A percentile compares a stretch with the other conserved stretches of the same genome.
phyloP scores from a whole-genome alignment of 2,888 invertebrate species.

The Plagodis pulveraria region DNA sequence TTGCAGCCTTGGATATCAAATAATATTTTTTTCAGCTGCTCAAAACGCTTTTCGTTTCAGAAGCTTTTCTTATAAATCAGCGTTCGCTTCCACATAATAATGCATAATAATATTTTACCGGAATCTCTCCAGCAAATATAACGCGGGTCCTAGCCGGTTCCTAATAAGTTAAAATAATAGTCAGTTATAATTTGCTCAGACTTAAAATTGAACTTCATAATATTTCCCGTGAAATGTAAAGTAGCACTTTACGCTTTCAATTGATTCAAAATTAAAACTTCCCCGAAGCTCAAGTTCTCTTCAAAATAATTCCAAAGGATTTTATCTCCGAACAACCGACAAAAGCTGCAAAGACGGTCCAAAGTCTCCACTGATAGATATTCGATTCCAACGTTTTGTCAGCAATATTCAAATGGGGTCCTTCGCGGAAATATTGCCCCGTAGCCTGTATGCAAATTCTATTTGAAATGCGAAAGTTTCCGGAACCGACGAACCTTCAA shows the following conservation, averaged over 20 bases:
- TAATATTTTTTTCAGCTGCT: too few relatives aligned
- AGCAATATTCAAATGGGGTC: slow-evolving; percentile 76
- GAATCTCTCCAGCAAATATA: too few relatives aligned
- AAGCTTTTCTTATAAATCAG: too few relatives aligned
- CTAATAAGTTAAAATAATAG: slow-evolving; percentile 26
- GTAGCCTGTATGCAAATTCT: slow-evolving; percentile 78
- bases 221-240: background rate
- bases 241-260: background rate
- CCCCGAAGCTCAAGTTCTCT: slow-evolving; percentile 7
- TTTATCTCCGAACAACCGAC: slow-evolving; percentile 15
- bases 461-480: slow-evolving; percentile 78
- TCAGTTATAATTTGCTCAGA: background rate
- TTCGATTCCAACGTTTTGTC: slow-evolving; percentile 62
- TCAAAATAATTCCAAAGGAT: slow-evolving; percentile 16
- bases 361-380: slow-evolving; percentile 48
- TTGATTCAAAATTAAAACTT: slow-evolving; percentile 15
- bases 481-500: slow-evolving; percentile 71
- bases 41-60: too few relatives aligned
- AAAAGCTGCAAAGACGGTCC: slow-evolving; percentile 30
- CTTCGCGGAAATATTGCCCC: slow-evolving; percentile 75
- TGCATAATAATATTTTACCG: slow-evolving; percentile 22
- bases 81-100: too few relatives aligned
- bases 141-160: too few relatives aligned
- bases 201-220: background rate
- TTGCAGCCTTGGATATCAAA: too few relatives aligned